phyloP scores from a whole-genome alignment of 37 sponge, comb jelly and placozoan species.

The Aplysina aerophoba region DNA sequence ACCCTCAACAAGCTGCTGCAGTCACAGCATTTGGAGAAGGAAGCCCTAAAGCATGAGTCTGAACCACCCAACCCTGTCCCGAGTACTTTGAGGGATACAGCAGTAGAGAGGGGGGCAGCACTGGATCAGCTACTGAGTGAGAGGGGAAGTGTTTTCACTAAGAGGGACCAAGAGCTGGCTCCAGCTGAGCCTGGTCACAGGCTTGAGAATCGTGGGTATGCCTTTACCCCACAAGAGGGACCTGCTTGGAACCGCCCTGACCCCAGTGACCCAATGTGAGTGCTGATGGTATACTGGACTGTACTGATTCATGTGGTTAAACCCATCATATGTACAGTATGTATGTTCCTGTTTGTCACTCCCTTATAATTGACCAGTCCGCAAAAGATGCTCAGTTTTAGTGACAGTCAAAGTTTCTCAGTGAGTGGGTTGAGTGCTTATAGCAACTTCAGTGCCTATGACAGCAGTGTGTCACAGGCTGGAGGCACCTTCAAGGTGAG shows the following conservation, averaged over 20 bases:
- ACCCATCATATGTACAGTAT: not conserved
- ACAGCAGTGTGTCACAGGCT: not conserved
- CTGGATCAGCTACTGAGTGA: not conserved
- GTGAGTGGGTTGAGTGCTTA: not conserved
- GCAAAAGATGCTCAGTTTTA: not conserved
- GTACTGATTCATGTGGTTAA: too few relatives aligned
- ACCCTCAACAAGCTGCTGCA: too few relatives aligned
- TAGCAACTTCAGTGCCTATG: conserved; percentile 1
- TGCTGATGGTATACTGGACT: too few relatives aligned
- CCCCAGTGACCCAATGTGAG: not conserved
- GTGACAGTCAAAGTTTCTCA: conserved; percentile 9
- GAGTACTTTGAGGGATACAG: not conserved
- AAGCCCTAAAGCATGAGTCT: too few relatives aligned
- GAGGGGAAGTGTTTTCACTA: not conserved
- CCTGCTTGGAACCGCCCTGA: not conserved
- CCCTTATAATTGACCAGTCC: not conserved
- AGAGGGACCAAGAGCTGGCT: too few relatives aligned
- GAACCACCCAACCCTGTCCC: too few relatives aligned
- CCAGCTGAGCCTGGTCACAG: not conserved
- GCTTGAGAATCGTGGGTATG: not conserved
- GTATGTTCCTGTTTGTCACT: not conserved
- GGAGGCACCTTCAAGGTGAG: conserved; percentile 1
- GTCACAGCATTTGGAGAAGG: too few relatives aligned
- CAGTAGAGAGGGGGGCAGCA: not conserved
- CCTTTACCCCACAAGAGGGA: not conserved